These are phyloP conservation scores for Fragum whitleyi DNA, from an alignment of 2,888 invertebrate genomes.

Conservation along the genomic window DNA sequence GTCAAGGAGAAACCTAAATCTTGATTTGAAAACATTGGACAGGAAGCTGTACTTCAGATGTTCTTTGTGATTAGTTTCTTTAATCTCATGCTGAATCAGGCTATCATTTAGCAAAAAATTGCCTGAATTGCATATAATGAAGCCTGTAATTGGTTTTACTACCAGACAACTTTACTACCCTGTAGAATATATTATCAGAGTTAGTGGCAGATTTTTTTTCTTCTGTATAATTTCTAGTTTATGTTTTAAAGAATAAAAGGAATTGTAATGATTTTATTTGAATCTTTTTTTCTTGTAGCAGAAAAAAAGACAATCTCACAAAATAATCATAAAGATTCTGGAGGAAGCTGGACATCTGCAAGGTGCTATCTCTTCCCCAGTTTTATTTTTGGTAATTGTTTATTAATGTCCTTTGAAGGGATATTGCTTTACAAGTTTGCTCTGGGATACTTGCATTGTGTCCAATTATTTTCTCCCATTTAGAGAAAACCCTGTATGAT, in stretches of 20 bases:
- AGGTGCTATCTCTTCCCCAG: neutral
- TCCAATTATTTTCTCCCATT: slow-evolving; percentile 11
- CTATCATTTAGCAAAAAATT: slow-evolving; percentile 23
- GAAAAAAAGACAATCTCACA: no score
- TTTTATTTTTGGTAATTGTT: slow-evolving; percentile 2
- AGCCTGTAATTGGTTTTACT: slow-evolving; percentile 19
- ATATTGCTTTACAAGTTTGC: slow-evolving; percentile 33
- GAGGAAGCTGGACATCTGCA: neutral
- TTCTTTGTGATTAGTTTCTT: slow-evolving; percentile 18
- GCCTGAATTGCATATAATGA: slow-evolving; percentile 2
- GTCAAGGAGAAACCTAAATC: neutral
- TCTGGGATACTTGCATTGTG: slow-evolving; percentile 50
- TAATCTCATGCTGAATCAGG: slow-evolving; percentile 14
- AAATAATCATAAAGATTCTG: no score
- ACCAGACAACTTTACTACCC: slow-evolving; percentile 7
- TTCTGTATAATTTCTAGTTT: no score
- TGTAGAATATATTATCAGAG: neutral
- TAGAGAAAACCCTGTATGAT: slow-evolving; percentile 12
- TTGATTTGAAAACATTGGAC: slow-evolving; percentile 3
- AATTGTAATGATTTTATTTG: no score
- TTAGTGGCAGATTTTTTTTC: no score
- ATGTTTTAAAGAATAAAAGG: no score
- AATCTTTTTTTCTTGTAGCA: no score
- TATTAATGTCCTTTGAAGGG: slow-evolving; percentile 29
- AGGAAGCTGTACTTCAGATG: slow-evolving; percentile 10